Conservation (phyloP, 2,113 vertebrate species). For the Ornithorhynchus anatinus region DNA sequence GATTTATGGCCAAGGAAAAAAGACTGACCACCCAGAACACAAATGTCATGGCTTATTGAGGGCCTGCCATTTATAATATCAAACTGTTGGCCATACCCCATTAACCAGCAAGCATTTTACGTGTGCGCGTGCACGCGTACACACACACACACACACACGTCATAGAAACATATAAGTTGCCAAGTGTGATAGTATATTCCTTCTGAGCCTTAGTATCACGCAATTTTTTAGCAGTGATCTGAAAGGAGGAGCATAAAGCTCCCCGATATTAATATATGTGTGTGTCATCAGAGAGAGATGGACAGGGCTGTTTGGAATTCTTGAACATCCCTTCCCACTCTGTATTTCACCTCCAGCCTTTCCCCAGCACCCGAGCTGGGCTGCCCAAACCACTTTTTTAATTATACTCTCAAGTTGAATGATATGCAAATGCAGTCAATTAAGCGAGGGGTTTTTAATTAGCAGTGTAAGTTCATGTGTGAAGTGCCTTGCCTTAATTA, state of each 20-base stretch:
- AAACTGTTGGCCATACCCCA: too few relatives aligned
- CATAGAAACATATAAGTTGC: too few relatives aligned
- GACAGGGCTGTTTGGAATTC: not conserved
- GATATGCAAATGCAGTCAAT: slow-evolving; percentile 87
- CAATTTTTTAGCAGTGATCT: not conserved
- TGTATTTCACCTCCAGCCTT: slow-evolving; percentile 32
- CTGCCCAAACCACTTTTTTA: slow-evolving; percentile 64
- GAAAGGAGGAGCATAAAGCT: not conserved
- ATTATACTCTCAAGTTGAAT: slow-evolving; percentile 68
- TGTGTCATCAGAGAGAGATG: too few relatives aligned
- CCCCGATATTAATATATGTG: not conserved
- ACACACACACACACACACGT: too few relatives aligned
- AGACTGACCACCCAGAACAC: too few relatives aligned
- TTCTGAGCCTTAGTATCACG: not conserved
- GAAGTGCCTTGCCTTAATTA: slow-evolving; percentile 84
- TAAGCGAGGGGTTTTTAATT: slow-evolving; percentile 87
- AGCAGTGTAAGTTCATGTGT: slow-evolving; percentile 86
- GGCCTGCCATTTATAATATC: too few relatives aligned
- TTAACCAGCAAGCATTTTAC: too few relatives aligned
- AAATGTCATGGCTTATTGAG: too few relatives aligned
- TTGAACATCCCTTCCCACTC: not conserved
- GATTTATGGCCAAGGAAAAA: too few relatives aligned
- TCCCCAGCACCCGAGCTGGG: slow-evolving; percentile 19
- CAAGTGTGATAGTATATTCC: too few relatives aligned
- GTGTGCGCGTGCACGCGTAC: too few relatives aligned